Conservation (phyloP, 1,140 invertebrate genomes). For the Drosophila biarmipes region DNA sequence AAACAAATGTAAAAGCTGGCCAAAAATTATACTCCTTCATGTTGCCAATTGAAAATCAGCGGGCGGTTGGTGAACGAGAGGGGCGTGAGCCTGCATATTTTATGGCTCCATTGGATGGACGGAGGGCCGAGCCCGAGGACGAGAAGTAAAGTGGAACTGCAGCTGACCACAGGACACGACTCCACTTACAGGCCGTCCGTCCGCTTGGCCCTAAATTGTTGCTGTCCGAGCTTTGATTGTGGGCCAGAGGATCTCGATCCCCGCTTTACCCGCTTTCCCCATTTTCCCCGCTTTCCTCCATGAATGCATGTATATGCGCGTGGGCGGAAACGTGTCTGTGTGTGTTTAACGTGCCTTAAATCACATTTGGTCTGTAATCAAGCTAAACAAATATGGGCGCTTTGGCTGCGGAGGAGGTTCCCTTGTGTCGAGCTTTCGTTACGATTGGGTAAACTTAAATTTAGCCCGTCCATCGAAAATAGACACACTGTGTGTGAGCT, state of each 20-base stretch:
- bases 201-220: conserved; percentile 15
- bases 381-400: conserved; percentile 70
- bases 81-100: conserved; percentile 64
- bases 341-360: conserved; percentile 76
- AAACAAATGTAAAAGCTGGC: neutral
- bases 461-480: conserved; percentile 22
- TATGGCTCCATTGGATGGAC: conserved; percentile 18
- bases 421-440: conserved; percentile 61
- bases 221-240: conserved; percentile 47
- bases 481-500: conserved; percentile 10
- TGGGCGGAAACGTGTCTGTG: conserved; percentile 23
- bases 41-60: neutral
- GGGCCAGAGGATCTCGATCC: conserved; percentile 2
- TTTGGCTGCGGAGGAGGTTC: conserved; percentile 23
- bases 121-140: neutral
- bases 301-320: neutral
- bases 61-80: conserved; percentile 17
- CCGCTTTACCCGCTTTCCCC: neutral
- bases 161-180: conserved; percentile 33
- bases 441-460: conserved; percentile 54
- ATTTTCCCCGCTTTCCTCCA: neutral
- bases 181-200: conserved; percentile 7
- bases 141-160: conserved; percentile 3
- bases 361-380: conserved; percentile 80
- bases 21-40: neutral